A percentile compares a stretch with the other conserved stretches of the same genome.
These are phyloP conservation scores for Sander vitreus DNA, from an alignment of 2,113 vertebrate genomes.

Conservation along the genomic window DNA sequence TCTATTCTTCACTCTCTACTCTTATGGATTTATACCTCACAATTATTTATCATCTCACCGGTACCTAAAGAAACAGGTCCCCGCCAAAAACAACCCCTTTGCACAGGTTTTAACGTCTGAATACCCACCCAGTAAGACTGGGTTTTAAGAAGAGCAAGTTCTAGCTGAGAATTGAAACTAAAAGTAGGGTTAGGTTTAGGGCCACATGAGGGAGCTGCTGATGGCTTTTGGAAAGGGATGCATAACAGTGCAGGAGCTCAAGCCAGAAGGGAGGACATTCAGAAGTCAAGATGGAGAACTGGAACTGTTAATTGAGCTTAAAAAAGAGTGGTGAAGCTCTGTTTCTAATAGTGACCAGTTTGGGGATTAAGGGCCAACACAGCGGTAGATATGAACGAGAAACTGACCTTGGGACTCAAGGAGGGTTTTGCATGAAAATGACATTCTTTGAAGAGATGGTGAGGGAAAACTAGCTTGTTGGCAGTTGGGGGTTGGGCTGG, in stretches of 20 bases:
- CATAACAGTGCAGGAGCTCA: neutral
- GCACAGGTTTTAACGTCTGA: neutral
- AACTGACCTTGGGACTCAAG: neutral
- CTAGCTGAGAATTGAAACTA: neutral
- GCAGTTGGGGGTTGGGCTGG: neutral
- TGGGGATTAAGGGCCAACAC: conserved; percentile 9
- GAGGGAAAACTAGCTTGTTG: neutral
- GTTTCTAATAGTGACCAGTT: neutral
- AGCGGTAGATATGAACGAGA: conserved; percentile 6
- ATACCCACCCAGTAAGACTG: too few species aligned
- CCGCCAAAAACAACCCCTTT: too few species aligned
- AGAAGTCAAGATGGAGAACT: neutral
- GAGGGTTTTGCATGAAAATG: neutral
- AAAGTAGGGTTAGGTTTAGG: neutral
- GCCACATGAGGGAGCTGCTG: neutral
- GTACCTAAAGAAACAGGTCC: neutral
- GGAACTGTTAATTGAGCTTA: neutral
- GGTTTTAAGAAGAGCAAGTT: neutral
- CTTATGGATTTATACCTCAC: neutral
- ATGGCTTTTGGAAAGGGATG: neutral
- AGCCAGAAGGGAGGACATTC: neutral
- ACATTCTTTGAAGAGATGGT: neutral
- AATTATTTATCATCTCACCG: neutral
- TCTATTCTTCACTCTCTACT: neutral
- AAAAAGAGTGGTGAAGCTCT: neutral